Evolutionary conservation across 2,113 vertebrate species (phyloP), one percentile per base, ranked within the genome.

Genomic region (Salvelinus fontinalis): DNA sequence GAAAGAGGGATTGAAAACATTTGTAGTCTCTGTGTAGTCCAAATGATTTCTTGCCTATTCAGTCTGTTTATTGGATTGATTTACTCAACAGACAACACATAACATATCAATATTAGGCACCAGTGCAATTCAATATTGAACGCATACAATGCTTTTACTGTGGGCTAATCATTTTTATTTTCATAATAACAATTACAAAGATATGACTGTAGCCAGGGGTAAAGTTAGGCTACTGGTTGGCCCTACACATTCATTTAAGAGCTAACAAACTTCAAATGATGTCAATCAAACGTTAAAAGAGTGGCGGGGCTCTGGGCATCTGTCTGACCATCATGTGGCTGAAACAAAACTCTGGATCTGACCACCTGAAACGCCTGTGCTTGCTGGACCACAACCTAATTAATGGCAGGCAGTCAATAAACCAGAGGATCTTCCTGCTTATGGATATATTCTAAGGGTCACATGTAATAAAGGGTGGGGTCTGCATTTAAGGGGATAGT

Each of bases 361-460:
- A 59, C 26, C 62, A 75, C 26, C 39, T 71, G 70, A 67, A 78
- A 78, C 34, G 75, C 59, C 24, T 76, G 60, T 65, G 68, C 67
- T 34, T 39, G 54, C 29, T 57, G 67, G 54, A 48, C 31, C 60
- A 34, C 64, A 26, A 51, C 22, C 39, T 78, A 83, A 86, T 81
- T 76, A 83, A 86, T 78, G 81, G 59, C 26, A 64, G 77, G 54
- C 66, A 69, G 82, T 80, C 70, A 86, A 67, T 73, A 79, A 71
- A 48, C 44, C n/a, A 79, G 51, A 34, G 49, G 65, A 0, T 34
- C 64, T 67, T 31, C 65, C 29, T 39, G 66, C 18, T 68, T 71
- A 71, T 74, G 71, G 49, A 66, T 8, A 51, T 54, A 64, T 71
- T 71, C 60, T 16, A 74, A 81, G 31, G 68, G 75, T 74, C 73